Conservation (phyloP, 2,113 vertebrate species). For the Tiliqua scincoides region DNA sequence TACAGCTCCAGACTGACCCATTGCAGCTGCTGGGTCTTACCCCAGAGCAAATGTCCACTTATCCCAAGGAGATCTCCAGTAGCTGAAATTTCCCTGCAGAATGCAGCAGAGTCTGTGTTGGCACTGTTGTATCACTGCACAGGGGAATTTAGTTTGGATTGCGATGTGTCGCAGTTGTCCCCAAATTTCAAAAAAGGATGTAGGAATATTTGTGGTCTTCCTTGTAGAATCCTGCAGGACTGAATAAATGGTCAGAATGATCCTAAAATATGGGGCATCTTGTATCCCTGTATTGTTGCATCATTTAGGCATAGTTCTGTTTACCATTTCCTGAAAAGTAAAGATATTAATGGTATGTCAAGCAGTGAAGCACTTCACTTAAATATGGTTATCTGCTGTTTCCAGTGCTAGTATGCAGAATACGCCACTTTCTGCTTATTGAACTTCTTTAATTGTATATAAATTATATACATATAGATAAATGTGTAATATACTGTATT, state of each 20-base stretch:
- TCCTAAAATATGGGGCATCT: neutral
- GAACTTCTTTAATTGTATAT: conserved; percentile 53
- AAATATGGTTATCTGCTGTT: conserved; percentile 55
- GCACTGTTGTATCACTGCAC: too few species aligned
- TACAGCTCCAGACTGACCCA: too few species aligned
- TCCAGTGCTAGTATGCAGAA: conserved; percentile 43
- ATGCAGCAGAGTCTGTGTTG: too few species aligned
- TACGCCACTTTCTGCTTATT: conserved; percentile 49
- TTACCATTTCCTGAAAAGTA: conserved; percentile 32
- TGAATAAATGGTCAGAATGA: neutral
- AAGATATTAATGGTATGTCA: conserved; percentile 19
- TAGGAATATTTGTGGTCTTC: neutral
- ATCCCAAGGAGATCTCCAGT: too few species aligned
- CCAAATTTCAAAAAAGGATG: neutral
- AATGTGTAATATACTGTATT: conserved; percentile 55
- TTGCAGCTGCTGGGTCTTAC: too few species aligned
- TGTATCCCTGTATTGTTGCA: conserved; percentile 7
- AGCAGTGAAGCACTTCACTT: conserved; percentile 45
- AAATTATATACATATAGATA: conserved; percentile 60
- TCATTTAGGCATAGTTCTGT: conserved; percentile 15
- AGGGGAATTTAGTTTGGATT: too few species aligned
- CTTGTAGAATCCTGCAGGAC: too few species aligned
- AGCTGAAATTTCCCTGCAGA: too few species aligned
- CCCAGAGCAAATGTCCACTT: too few species aligned
- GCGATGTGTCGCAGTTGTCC: neutral